A percentile compares a stretch with the other conserved stretches of the same genome.
Conservation (phyloP, 2,797 vertebrate genomes). For the Agapornis canus region DNA sequence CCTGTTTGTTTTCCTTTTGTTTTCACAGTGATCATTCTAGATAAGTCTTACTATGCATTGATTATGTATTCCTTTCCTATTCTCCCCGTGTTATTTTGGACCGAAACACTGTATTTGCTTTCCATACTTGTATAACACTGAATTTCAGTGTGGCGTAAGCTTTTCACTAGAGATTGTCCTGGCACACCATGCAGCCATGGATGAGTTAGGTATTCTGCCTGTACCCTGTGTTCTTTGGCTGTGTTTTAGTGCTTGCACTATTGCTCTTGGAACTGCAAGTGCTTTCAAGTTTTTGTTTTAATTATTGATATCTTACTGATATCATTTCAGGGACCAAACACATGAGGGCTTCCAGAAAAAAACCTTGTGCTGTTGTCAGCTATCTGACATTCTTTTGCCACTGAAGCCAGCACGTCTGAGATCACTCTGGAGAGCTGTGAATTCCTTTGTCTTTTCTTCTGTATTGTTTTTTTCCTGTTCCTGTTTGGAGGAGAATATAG, state of each 20-base stretch:
- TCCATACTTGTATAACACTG: neutral
- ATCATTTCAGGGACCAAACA: neutral
- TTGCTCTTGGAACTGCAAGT: neutral
- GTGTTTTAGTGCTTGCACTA: neutral
- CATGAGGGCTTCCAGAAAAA: neutral
- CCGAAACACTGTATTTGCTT: neutral
- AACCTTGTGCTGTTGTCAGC: rapidly evolving
- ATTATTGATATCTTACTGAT: neutral
- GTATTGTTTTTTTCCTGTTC: neutral
- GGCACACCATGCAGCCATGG: rapidly evolving
- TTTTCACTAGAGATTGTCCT: neutral
- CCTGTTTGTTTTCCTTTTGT: neutral
- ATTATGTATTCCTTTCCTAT: neutral
- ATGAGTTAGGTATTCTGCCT: neutral
- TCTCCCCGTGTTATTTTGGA: neutral
- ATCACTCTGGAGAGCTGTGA: neutral
- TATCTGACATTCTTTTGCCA: neutral
- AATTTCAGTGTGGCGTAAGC: neutral
- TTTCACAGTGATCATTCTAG: neutral
- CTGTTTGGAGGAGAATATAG: neutral
- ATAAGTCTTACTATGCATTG: neutral
- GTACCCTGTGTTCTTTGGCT: neutral
- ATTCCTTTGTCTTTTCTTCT: neutral
- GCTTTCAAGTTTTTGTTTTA: neutral
- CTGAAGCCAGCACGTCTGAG: neutral